phyloP scores from a whole-genome alignment of 2,113 vertebrate genomes.

The Rhabdomys dilectus region DNA sequence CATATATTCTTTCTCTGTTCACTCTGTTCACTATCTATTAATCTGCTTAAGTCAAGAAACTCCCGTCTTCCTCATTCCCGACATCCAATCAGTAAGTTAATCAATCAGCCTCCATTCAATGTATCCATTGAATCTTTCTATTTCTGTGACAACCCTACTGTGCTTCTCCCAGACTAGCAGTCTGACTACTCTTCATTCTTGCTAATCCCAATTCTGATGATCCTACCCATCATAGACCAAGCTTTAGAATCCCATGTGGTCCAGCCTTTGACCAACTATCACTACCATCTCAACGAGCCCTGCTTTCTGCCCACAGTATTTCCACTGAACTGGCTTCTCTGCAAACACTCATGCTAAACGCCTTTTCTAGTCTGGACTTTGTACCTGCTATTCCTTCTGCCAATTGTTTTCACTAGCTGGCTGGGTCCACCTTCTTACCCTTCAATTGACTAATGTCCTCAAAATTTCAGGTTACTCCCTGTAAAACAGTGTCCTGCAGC shows the following conservation, averaged over 20 bases:
- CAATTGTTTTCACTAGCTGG: not conserved
- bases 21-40: not conserved
- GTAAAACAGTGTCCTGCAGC: not conserved
- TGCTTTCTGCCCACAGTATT: not conserved
- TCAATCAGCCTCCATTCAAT: conserved; percentile 37
- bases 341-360: not conserved
- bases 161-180: not conserved
- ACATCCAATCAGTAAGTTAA: not conserved
- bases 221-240: not conserved
- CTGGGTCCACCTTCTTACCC: not conserved
- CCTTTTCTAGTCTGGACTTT: not conserved
- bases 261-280: not conserved
- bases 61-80: not conserved
- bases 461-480: not conserved
- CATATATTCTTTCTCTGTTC: conserved; percentile 25
- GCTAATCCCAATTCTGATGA: not conserved
- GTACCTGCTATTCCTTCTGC: not conserved
- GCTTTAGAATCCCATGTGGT: conserved; percentile 1
- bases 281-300: not conserved
- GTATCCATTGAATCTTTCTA: not conserved
- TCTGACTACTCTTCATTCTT: not conserved
- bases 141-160: not conserved
- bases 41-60: conserved; percentile 11
- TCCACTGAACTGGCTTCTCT: not conserved
- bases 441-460: not conserved